These are phyloP conservation scores for Melanotaenia parkinsoni DNA, from an alignment of 2,797 vertebrate species.

Conservation along the genomic window DNA sequence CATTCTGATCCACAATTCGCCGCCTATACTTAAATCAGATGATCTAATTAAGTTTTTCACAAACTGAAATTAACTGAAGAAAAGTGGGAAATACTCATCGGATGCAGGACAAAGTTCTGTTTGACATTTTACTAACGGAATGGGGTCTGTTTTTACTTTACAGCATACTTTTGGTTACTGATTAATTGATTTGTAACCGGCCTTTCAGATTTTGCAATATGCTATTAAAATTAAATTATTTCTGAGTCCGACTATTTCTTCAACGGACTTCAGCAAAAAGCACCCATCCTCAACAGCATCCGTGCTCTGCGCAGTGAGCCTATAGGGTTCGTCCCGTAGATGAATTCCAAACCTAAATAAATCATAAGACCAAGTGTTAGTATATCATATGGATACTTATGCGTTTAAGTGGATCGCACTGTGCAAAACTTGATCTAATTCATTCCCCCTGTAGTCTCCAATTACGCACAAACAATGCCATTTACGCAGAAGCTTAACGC, in stretches of 20 bases:
- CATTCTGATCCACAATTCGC: background rate
- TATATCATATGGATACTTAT: constrained; percentile 4
- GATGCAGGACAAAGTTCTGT: background rate
- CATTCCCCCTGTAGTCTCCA: constrained; percentile 49
- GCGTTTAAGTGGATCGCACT: constrained; percentile 20
- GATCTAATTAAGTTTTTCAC: background rate
- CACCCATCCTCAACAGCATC: constrained; percentile 3
- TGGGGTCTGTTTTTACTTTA: background rate
- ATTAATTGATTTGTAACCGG: background rate
- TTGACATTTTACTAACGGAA: background rate
- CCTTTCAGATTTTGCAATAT: background rate
- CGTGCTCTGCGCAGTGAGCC: constrained; percentile 3
- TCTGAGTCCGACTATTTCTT: background rate
- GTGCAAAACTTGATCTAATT: constrained; percentile 42
- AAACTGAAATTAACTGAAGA: background rate
- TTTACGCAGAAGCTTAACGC: constrained; percentile 73
- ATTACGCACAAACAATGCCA: constrained; percentile 63
- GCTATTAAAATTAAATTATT: background rate
- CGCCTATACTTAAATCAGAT: background rate
- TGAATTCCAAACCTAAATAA: constrained; percentile 2
- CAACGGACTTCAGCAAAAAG: background rate
- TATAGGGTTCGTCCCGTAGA: constrained; percentile 20
- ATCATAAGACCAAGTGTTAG: background rate
- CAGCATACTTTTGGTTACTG: background rate
- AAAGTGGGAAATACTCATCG: background rate